These are phyloP conservation scores for Strix aluco DNA, from an alignment of 2,113 vertebrate genomes.

Conservation along the genomic window DNA sequence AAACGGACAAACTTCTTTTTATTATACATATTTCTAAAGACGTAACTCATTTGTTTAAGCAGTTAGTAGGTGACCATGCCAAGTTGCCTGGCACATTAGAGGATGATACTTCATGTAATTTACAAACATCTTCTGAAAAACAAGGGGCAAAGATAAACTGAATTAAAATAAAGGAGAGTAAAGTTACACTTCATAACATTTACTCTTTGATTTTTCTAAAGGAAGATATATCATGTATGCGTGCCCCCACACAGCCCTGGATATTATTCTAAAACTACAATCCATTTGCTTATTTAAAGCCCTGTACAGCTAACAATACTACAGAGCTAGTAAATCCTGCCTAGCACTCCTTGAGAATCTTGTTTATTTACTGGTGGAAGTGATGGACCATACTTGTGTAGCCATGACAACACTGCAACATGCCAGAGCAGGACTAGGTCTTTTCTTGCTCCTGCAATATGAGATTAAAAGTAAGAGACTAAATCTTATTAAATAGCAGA, in stretches of 20 bases:
- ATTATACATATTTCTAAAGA: background rate
- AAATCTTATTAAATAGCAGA: slow-evolving; percentile 58
- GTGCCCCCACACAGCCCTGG: background rate
- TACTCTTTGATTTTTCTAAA: background rate
- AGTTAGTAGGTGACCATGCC: background rate
- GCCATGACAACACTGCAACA: slow-evolving; percentile 84
- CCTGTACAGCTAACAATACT: background rate
- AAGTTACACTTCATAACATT: background rate
- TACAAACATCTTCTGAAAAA: background rate
- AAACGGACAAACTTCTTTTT: background rate
- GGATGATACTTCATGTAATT: background rate
- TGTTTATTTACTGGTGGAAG: slow-evolving; percentile 78
- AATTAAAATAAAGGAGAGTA: background rate
- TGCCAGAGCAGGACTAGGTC: slow-evolving; percentile 63
- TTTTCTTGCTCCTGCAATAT: slow-evolving; percentile 63
- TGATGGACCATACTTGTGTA: slow-evolving; percentile 76
- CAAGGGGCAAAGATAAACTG: background rate
- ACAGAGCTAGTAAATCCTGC: slow-evolving; percentile 69
- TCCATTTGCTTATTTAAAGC: slow-evolving; percentile 54
- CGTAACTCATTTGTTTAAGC: background rate
- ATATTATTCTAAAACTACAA: slow-evolving; percentile 33
- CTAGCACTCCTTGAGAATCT: slow-evolving; percentile 68
- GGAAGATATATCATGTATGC: background rate
- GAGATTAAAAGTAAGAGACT: slow-evolving; percentile 63
- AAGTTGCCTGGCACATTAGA: background rate